Evolutionary conservation across 2,113 vertebrate species (phyloP).

Genomic region (Thalassoma bifasciatum): DNA sequence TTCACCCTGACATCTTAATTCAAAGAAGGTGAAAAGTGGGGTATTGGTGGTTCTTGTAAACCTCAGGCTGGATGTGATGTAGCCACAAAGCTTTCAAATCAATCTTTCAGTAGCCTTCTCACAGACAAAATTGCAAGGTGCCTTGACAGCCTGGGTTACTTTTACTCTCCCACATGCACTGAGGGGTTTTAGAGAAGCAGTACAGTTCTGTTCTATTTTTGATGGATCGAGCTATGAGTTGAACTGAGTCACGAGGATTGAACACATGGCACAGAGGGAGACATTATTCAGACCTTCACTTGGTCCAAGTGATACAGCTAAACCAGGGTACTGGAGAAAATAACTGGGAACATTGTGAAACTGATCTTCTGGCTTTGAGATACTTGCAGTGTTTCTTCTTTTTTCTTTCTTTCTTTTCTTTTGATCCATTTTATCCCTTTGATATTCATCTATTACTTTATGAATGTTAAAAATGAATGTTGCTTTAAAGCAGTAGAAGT

Average conservation of each 20-base stretch:
- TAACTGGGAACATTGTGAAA: neutral
- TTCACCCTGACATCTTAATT: neutral
- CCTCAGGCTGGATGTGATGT: neutral
- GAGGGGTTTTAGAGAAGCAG: constrained; percentile 30
- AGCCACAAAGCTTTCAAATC: neutral
- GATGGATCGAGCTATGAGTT: neutral
- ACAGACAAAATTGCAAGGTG: neutral
- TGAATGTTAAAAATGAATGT: too few relatives aligned
- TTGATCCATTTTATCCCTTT: too few relatives aligned
- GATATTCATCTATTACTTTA: too few relatives aligned
- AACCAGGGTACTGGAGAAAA: too few relatives aligned
- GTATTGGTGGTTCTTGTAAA: neutral
- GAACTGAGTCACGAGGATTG: constrained; percentile 18
- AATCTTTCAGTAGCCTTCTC: neutral
- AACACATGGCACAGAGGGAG: constrained; percentile 3
- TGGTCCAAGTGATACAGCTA: too few relatives aligned
- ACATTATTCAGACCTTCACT: neutral
- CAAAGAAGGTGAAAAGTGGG: neutral
- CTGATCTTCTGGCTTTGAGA: neutral
- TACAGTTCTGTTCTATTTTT: constrained; percentile 4
- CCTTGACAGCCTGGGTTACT: constrained; percentile 14
- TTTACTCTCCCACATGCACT: constrained; percentile 42
- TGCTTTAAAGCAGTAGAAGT: neutral
- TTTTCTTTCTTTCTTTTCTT: too few relatives aligned
- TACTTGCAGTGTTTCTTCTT: neutral